phyloP scores from a whole-genome alignment of 1,140 invertebrate species.

The Heliconius congener region DNA sequence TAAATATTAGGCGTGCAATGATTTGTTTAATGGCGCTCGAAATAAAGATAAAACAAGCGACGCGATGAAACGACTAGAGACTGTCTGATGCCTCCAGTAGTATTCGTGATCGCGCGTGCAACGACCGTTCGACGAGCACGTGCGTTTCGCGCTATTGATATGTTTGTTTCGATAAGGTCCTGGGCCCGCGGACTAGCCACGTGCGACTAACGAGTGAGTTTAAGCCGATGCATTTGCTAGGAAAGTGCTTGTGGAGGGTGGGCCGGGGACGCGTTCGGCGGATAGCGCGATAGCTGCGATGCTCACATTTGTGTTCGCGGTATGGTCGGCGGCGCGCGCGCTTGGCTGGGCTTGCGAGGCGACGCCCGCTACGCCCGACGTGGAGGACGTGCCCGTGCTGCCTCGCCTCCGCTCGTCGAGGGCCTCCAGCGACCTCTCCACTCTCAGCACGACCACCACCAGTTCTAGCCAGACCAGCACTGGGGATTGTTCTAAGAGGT shows the following conservation, averaged over 20 bases:
- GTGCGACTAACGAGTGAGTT: slow-evolving; percentile 42
- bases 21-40: slow-evolving; percentile 40
- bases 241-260: slow-evolving; percentile 53
- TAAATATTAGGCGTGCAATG: slow-evolving; percentile 27
- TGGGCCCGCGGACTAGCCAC: slow-evolving; percentile 28
- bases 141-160: slow-evolving; percentile 47
- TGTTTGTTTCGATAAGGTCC: slow-evolving; percentile 26
- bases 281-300: slow-evolving; percentile 65
- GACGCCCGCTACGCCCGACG: slow-evolving; percentile 56
- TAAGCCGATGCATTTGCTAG: slow-evolving; percentile 56
- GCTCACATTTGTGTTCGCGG: slow-evolving; percentile 72
- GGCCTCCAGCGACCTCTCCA: slow-evolving; percentile 81
- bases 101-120: slow-evolving; percentile 62
- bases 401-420: slow-evolving; percentile 82
- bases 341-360: slow-evolving; percentile 68
- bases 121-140: slow-evolving; percentile 56
- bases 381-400: slow-evolving; percentile 73
- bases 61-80: slow-evolving; percentile 38
- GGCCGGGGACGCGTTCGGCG: slow-evolving; percentile 59
- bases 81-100: slow-evolving; percentile 54
- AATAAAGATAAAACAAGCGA: slow-evolving; percentile 46
- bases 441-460: slow-evolving; percentile 75
- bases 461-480: slow-evolving; percentile 75
- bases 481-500: slow-evolving; percentile 73
- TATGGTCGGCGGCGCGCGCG: slow-evolving; percentile 72